Percentiles rank a stretch among this genome's conserved stretches.
phyloP scores from a whole-genome alignment of 2,113 vertebrate species.

The Pagrus major region DNA sequence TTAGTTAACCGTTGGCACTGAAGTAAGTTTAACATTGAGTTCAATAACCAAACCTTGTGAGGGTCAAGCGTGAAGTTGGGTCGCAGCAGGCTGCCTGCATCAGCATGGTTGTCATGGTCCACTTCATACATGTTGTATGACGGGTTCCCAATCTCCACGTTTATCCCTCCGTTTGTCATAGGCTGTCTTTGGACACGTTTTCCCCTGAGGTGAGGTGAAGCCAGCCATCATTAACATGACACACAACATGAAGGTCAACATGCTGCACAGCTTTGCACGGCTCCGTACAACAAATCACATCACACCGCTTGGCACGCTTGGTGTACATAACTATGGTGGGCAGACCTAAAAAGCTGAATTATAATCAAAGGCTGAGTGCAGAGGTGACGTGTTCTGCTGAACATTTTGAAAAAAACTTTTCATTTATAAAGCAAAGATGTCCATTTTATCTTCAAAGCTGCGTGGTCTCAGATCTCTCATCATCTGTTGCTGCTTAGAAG shows the following conservation, averaged over 20 bases:
- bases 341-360: conserved; percentile 21
- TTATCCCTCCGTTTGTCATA: conserved; percentile 97
- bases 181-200: conserved; percentile 97
- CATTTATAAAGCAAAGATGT: conserved; percentile 17
- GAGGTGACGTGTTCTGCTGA: not conserved
- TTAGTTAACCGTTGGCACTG: not conserved
- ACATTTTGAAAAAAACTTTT: conserved; percentile 8
- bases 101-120: conserved; percentile 93
- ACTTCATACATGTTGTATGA: conserved; percentile 99
- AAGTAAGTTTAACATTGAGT: not conserved
- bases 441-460: conserved; percentile 45
- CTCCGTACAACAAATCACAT: conserved; percentile 30
- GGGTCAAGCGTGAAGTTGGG: conserved; percentile 95
- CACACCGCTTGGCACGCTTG: not conserved
- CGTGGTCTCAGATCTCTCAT: not conserved
- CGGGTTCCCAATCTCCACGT: conserved; percentile 98
- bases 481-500: conserved; percentile 35
- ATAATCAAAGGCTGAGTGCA: conserved; percentile 29
- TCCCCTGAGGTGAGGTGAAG: conserved; percentile 84
- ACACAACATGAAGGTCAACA: conserved; percentile 35
- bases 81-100: conserved; percentile 91
- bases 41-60: conserved; percentile 89
- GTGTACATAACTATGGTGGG: not conserved
- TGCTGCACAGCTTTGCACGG: not conserved
- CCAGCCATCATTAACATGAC: conserved; percentile 35